A percentile compares a stretch with the other conserved stretches of the same genome.
Conservation (phyloP, 2,797 vertebrate genomes). For the Otolemur crassicaudatus region DNA sequence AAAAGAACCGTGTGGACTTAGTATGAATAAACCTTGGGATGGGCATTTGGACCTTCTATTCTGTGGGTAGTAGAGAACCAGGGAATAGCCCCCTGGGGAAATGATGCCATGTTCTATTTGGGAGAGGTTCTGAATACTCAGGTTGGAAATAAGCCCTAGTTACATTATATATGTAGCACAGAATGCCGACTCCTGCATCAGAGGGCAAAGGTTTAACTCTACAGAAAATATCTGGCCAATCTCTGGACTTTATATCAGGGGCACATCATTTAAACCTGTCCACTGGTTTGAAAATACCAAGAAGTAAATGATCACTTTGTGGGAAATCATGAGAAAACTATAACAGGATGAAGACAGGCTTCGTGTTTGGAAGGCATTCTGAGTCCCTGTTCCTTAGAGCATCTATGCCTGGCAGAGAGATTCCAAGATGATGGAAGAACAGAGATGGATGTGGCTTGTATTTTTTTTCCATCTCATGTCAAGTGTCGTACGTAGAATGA, state of each 20-base stretch:
- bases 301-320: background rate
- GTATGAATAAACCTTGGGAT: background rate
- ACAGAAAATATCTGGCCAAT: background rate
- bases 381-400: background rate
- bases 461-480: background rate
- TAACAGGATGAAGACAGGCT: background rate
- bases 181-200: background rate
- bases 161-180: background rate
- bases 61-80: background rate
- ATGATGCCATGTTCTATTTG: fast-evolving
- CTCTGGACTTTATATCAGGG: background rate
- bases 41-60: background rate
- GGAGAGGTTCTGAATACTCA: background rate
- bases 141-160: background rate
- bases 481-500: background rate
- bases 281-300: background rate
- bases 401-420: background rate
- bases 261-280: background rate
- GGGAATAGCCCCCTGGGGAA: background rate
- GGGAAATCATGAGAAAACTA: background rate
- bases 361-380: background rate
- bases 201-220: background rate
- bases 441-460: background rate
- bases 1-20: background rate
- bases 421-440: background rate